Conservation (phyloP, 2,113 vertebrate genomes). For the Chinchilla lanigera region DNA sequence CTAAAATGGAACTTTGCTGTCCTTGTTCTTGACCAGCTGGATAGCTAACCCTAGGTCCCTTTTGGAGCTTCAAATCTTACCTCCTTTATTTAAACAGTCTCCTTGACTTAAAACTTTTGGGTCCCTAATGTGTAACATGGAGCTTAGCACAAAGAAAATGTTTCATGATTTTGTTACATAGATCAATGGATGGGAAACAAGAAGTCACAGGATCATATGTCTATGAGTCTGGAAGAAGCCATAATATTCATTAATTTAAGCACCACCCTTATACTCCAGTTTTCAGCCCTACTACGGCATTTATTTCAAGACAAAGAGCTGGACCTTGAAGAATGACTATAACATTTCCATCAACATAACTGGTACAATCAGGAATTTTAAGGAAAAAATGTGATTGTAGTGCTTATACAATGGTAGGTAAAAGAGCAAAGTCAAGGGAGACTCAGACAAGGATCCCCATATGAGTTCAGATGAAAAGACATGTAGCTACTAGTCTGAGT, state of each 20-base stretch:
- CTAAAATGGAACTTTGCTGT: not conserved
- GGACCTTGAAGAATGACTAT: not conserved
- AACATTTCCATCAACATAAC: not conserved
- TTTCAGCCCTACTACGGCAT: not conserved
- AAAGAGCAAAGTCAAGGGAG: not conserved
- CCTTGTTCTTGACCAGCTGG: not conserved
- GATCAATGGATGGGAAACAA: not conserved
- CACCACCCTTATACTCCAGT: not conserved
- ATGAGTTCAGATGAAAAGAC: not conserved
- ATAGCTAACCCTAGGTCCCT: not conserved
- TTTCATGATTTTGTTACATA: not conserved
- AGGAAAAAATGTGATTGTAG: not conserved
- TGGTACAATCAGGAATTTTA: not conserved
- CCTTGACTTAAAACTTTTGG: not conserved
- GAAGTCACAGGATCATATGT: not conserved
- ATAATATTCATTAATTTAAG: not conserved
- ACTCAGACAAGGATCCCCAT: not conserved
- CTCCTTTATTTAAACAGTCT: not conserved
- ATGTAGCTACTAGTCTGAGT: not conserved
- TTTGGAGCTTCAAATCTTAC: not conserved
- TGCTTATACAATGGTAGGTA: not conserved
- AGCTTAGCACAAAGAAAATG: not conserved
- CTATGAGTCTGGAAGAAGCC: not conserved
- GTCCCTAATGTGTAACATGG: not conserved
- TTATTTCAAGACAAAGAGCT: not conserved